Conservation (phyloP, 2,113 vertebrate species). For the Mionectes macconnelli region DNA sequence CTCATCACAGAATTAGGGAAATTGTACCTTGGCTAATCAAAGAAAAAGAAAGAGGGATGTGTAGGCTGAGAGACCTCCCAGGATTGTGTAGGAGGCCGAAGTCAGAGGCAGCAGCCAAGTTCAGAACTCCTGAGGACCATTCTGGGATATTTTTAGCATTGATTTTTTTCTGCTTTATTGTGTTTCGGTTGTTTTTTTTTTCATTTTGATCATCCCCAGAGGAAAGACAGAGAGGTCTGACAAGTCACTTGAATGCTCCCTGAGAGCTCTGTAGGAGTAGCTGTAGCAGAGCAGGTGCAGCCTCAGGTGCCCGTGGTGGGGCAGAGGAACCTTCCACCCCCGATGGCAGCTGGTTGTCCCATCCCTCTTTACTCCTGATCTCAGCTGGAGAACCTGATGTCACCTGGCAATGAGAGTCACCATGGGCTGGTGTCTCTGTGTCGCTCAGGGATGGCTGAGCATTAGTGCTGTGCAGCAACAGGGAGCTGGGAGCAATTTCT, state of each 20-base stretch:
- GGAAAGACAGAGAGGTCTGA: not conserved
- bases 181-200: not conserved
- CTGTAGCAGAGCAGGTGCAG: not conserved
- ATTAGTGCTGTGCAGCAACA: not conserved
- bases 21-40: not conserved
- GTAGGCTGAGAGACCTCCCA: not conserved
- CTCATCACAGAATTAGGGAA: not conserved
- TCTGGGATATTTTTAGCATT: not conserved
- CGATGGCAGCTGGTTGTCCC: not conserved
- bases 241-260: too few species aligned
- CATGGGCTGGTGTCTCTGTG: too few species aligned
- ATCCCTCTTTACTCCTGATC: not conserved
- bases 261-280: not conserved
- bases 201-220: too few species aligned
- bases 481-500: not conserved
- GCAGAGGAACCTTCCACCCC: not conserved
- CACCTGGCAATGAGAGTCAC: not conserved
- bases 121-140: not conserved
- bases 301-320: not conserved
- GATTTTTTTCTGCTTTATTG: accelerated
- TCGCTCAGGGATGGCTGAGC: not conserved
- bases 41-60: not conserved
- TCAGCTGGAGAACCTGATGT: not conserved
- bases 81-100: not conserved
- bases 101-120: not conserved